phyloP scores from a whole-genome alignment of 2,888 invertebrate genomes.

The Lysandra bellargus region DNA sequence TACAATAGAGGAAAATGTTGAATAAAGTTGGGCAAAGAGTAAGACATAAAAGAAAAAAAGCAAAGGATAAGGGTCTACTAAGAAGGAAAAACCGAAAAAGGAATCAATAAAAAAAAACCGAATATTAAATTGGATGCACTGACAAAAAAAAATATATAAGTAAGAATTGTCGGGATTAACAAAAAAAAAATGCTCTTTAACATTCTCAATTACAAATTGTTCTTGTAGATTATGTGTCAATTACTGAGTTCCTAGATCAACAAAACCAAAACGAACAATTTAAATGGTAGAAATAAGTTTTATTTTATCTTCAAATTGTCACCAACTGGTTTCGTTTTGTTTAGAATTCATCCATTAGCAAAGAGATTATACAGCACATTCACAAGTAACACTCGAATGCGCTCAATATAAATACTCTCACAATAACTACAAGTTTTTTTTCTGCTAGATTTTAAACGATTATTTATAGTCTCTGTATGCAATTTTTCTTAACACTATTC shows the following conservation, averaged over 20 bases:
- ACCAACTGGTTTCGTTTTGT: not conserved
- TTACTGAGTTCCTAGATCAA: not conserved
- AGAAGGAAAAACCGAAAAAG: not conserved
- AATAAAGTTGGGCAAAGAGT: not conserved
- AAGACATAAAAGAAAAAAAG: not conserved
- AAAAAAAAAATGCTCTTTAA: not conserved
- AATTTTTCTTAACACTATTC: slow-evolving; percentile 22
- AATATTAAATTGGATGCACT: not conserved
- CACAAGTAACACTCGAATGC: not conserved
- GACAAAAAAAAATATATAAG: not conserved
- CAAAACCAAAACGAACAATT: not conserved
- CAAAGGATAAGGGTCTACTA: not conserved
- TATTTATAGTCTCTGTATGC: slow-evolving; percentile 10
- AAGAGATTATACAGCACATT: slow-evolving; percentile 2
- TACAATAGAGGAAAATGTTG: not conserved
- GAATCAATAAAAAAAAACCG: not conserved
- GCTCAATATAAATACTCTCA: not conserved
- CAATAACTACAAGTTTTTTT: not conserved
- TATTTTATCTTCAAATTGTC: not conserved
- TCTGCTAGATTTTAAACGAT: slow-evolving; percentile 1
- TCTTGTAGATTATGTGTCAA: not conserved
- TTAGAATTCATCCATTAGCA: not conserved
- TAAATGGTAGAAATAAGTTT: not conserved
- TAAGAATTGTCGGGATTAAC: not conserved
- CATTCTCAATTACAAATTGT: not conserved